phyloP scores from a whole-genome alignment of 2,888 invertebrate species.

The Bruchidius siliquastri region DNA sequence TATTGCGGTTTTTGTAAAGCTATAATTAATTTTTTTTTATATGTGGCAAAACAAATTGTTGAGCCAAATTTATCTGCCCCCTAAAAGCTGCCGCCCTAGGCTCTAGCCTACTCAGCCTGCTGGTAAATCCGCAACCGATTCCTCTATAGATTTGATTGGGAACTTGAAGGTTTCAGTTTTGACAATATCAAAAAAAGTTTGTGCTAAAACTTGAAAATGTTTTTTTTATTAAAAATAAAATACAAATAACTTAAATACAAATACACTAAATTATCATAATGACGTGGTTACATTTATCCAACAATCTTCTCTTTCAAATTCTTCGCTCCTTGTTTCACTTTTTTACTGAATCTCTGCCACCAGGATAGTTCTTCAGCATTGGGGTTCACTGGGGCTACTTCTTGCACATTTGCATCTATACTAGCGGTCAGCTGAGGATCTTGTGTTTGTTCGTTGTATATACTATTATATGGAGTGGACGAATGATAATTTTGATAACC shows the following conservation, averaged over 20 bases:
- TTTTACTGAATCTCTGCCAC: slow-evolving; percentile 55
- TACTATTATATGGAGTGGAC: background rate
- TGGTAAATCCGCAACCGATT: too few relatives aligned
- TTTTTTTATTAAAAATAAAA: slow-evolving; percentile 31
- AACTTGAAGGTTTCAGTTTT: too few relatives aligned
- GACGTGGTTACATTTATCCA: slow-evolving; percentile 6
- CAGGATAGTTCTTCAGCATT: slow-evolving; percentile 35
- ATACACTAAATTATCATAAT: background rate
- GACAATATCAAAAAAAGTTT: too few relatives aligned
- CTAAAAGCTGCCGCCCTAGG: too few relatives aligned
- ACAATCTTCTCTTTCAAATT: slow-evolving; percentile 35
- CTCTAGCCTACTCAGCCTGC: too few relatives aligned
- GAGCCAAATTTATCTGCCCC: too few relatives aligned
- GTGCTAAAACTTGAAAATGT: too few relatives aligned
- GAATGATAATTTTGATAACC: background rate
- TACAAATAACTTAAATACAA: slow-evolving; percentile 4
- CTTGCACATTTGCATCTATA: background rate
- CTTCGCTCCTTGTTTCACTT: slow-evolving; percentile 51
- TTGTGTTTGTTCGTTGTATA: background rate
- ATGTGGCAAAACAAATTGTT: too few relatives aligned
- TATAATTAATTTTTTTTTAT: too few relatives aligned
- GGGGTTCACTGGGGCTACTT: background rate
- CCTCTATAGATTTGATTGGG: too few relatives aligned
- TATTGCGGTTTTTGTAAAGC: too few relatives aligned
- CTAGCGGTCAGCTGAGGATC: background rate